Evolutionary conservation across 2,888 invertebrate genomes (phyloP).

Genomic region (Eucera pruinosa): DNA sequence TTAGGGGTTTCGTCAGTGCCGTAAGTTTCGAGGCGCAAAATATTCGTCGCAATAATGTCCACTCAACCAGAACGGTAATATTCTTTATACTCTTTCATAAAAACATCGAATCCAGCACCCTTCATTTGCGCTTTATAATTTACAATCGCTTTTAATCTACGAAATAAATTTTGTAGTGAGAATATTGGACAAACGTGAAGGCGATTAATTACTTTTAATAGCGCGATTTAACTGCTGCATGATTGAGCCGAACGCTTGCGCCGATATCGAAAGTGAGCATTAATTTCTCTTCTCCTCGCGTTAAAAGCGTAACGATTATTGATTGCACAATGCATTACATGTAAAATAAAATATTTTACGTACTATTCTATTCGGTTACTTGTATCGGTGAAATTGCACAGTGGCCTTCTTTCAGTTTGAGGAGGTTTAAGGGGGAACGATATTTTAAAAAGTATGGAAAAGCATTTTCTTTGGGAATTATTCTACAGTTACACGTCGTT

Average conservation of each 20-base stretch:
- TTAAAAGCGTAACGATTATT: constrained; percentile 2
- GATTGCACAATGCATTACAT: too few species aligned
- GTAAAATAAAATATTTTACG: too few species aligned
- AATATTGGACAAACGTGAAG: background rate
- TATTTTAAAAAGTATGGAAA: too few species aligned
- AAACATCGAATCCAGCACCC: too few species aligned
- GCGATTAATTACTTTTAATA: constrained; percentile 39
- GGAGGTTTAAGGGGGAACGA: too few species aligned
- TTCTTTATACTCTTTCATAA: background rate
- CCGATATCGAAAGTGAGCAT: constrained; percentile 34
- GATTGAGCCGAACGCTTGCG: constrained; percentile 3
- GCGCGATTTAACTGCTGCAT: background rate
- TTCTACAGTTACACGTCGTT: too few species aligned
- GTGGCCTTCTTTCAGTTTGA: too few species aligned
- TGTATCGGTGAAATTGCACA: too few species aligned
- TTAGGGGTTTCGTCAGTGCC: background rate
- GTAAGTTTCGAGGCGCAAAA: constrained; percentile 13
- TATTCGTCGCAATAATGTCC: background rate
- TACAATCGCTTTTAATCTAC: background rate
- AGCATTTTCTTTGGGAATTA: too few species aligned
- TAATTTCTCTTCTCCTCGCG: constrained; percentile 2
- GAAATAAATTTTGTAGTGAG: background rate
- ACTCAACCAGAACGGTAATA: too few species aligned
- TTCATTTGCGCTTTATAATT: too few species aligned
- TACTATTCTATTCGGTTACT: too few species aligned